Evolutionary conservation across 1,140 invertebrate genomes (phyloP), one percentile per base, ranked within the genome.

Genomic region (Heliothis subflexa): DNA sequence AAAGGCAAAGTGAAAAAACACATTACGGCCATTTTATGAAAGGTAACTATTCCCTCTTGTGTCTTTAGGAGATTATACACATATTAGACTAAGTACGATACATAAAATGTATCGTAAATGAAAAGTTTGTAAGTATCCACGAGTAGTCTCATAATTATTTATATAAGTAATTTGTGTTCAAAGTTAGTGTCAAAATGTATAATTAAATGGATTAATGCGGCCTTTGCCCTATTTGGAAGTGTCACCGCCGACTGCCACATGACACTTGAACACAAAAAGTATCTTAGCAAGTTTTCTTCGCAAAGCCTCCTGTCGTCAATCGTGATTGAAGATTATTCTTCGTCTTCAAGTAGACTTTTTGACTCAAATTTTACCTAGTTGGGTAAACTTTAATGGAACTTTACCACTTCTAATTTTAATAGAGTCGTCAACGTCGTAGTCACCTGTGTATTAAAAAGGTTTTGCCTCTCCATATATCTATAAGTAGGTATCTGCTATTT

Each of bases 191-290:
- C 33, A 75, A 49, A 75, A 21, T 13, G 28, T 62, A 33, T 62
- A 75, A 75, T 75, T 75, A 62, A 75, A 49, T 50, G 18, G 72
- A 75, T 75, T 61, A 74, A 50, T 40, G 33, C 49, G 66, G 1
- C 33, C 45, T 61, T 61, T 61, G 18, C 54, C 4, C n/a, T 55
- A 55, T 55, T 55, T 16, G 16, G 33, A n/a, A 64, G 3, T 11
- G 61, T 40, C 33, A 40, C 33, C 33, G 33, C 33, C 33, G 33
- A 40, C 33, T 7, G 33, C 9, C 33, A 40, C 33, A 40, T 9
- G 3, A 16, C 61, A 45, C 13, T 64, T 10, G 54, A 55, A 64
- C 61, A 64, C 14, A 45, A n/a, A 16, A 64, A 64, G 9, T n/a
- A 64, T 16, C 33, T 45, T n/a, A 12, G 12, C 16, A 47, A 47